Base-by-base conservation (phyloP, 2,888 invertebrate genomes). In the Nasonia oneida region DNA sequence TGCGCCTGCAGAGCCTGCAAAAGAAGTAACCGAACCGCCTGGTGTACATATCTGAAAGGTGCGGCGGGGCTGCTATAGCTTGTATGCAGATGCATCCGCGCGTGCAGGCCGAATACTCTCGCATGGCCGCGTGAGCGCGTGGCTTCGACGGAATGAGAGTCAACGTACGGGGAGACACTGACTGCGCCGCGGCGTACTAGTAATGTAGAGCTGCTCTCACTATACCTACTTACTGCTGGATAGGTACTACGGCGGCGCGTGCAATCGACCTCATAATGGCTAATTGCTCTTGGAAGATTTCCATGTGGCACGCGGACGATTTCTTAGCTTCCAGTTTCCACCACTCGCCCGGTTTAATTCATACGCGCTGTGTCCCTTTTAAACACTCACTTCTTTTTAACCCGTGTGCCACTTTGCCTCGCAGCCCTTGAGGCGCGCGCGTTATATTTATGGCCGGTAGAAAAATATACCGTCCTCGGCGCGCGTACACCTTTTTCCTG, bases 201-300 rank as follows among this genome's bases (percentile, higher is more conserved):
- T 15, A 53, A 57, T 6, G 6, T 6, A n/a, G 57, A 8, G 8
- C n/a, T 5, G 50, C 50, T 2, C 50, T 53, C 15, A 15, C 50
- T 53, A 53, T 18, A 6, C 53, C 18, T 4, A 1, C 1, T 23
- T n/a, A 61, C 12, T 61, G 15, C 61, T 29, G 1, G 29, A 53
- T 18, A 14, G 18, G 1, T 6, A 64, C 23, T 29, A 10, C 12
- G 12, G 71, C 39, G 29, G n/a, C n/a, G n/a, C 18, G 71, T 37
- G 39, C 37, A 71, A 39, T 71, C 71, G 18, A 71, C 39, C 71
- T 71, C n/a, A 33, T 71, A 39, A 71, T 71, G 18, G 71, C 71
- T 71, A 71, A 71, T 71, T 71, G 18, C 37, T 71, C 71, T 18
- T 18, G 39, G 37, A 71, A 71, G 71, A 71, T 71, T 71, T 71